Conservation (phyloP, 2,888 invertebrate species). For the Tortrix viridana region DNA sequence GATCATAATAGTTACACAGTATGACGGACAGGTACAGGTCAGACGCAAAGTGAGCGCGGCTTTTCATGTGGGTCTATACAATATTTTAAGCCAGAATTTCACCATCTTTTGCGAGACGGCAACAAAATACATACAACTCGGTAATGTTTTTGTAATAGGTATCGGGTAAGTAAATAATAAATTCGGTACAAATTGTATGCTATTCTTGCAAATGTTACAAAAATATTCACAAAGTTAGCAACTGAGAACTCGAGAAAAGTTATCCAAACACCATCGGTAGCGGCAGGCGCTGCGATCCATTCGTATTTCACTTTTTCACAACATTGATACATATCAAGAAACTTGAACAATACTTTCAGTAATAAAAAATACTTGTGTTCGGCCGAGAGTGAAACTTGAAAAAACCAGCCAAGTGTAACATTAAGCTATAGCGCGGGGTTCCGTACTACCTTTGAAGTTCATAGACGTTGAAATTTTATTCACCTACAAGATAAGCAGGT, state of each 20-base stretch:
- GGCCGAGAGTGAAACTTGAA: slow-evolving; percentile 32
- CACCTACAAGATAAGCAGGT: slow-evolving; percentile 14
- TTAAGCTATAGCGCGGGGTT: slow-evolving; percentile 25
- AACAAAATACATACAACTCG: too few relatives aligned
- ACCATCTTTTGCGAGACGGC: too few relatives aligned
- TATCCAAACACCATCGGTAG: slow-evolving; percentile 32
- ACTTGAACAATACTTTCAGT: slow-evolving; percentile 35
- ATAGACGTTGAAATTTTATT: slow-evolving; percentile 29
- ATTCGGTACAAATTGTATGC: slow-evolving; percentile 13
- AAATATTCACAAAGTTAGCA: slow-evolving; percentile 37
- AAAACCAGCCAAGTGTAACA: slow-evolving; percentile 27
- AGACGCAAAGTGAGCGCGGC: too few relatives aligned
- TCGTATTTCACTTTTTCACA: slow-evolving; percentile 37
- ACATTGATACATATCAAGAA: slow-evolving; percentile 37
- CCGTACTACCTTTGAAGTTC: slow-evolving; percentile 32
- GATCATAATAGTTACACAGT: too few relatives aligned
- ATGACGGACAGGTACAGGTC: too few relatives aligned
- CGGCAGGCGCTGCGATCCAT: slow-evolving; percentile 12
- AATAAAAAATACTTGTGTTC: slow-evolving; percentile 32
- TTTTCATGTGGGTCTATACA: too few relatives aligned
- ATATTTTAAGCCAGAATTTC: too few relatives aligned
- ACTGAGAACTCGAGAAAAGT: slow-evolving; percentile 31
- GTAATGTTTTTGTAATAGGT: not conserved
- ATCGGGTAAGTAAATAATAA: not conserved
- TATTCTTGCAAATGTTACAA: slow-evolving; percentile 19